Evolutionary conservation across 2,888 invertebrate species (phyloP), one percentile per base, ranked within the genome.

Genomic region (Lasioglossum calceatum): DNA sequence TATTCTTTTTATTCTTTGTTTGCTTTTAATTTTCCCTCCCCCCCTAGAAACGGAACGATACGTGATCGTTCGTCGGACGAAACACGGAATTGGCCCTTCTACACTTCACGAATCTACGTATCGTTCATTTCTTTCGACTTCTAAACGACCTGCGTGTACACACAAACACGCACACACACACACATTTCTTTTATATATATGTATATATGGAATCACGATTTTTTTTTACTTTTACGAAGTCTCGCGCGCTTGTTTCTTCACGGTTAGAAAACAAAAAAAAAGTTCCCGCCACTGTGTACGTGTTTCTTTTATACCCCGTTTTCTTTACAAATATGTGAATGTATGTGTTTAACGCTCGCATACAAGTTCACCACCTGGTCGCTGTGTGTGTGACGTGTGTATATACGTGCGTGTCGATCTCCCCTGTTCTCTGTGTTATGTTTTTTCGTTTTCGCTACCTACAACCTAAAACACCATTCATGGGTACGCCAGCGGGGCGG

Each of bases 191-290:
- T 19, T 2, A 61, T 12, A 61, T 27, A 14, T 14, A 27, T 27
- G 5, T 39, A 39, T 70, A 12, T 87, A 84, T 79, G 86, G 87
- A 90, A 84, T 86, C 82, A 81, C 88, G 81, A 87, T 85, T 88
- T 84, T 82, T 82, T 79, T 71, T 0, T 54, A 82, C 86, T 89
- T 85, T n/a, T 86, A 90, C 87, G 71, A 91, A 87, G 85, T 89
- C 82, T 84, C 85, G 87, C 88, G 81, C 73, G 84, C 87, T 87
- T 70, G 12, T 39, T 36, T 70, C 8, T 89, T 83, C 39, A 16
- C 39, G 88, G 87, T 89, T 90, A 92, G 81, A 92, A 92, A 91
- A 93, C 91, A 91, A 79, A 84, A 85, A 79, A 50, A 74, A 72
- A 71, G 75, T 92, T 90, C 81, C 87, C 92, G 90, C 76, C 61